Percentiles rank a stretch among this genome's conserved stretches.
Conservation (phyloP, 2,797 vertebrate species). For the Rhincodon typus region DNA sequence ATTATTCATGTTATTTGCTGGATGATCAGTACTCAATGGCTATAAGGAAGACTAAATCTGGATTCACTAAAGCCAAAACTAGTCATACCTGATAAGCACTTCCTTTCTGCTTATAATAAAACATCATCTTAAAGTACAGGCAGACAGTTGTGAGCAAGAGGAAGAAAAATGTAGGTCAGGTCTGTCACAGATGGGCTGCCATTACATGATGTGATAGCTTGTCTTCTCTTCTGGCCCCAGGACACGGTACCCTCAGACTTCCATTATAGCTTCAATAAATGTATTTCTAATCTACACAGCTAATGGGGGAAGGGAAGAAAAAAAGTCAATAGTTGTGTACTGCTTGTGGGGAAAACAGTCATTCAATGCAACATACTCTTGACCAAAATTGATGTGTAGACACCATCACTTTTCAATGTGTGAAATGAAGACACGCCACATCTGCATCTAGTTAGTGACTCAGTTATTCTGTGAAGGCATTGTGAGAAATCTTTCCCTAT, state of each 20-base stretch:
- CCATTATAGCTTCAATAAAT: conserved; percentile 78
- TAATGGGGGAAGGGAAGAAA: conserved; percentile 60
- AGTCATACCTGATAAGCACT: conserved; percentile 46
- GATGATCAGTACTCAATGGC: neutral
- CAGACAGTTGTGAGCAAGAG: conserved; percentile 66
- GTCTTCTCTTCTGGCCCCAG: conserved; percentile 70
- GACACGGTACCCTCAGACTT: conserved; percentile 79
- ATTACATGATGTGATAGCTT: conserved; percentile 77
- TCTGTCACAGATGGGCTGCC: conserved; percentile 78
- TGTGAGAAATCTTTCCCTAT: conserved; percentile 53
- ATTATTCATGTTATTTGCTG: conserved; percentile 5
- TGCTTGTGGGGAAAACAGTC: conserved; percentile 65
- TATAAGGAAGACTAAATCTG: neutral
- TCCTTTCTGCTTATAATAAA: conserved; percentile 58
- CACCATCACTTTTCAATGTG: conserved; percentile 51
- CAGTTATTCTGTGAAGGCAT: conserved; percentile 49
- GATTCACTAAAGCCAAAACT: conserved; percentile 39
- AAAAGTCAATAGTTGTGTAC: conserved; percentile 69
- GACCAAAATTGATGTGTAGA: conserved; percentile 55
- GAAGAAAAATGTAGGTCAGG: conserved; percentile 86
- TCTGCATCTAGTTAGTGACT: conserved; percentile 55
- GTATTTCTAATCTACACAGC: conserved; percentile 66
- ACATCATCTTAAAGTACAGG: conserved; percentile 61
- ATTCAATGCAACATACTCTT: conserved; percentile 49
- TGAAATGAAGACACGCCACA: conserved; percentile 58